Conservation (phyloP, 2,113 vertebrate species). For the Festucalex cinctus region DNA sequence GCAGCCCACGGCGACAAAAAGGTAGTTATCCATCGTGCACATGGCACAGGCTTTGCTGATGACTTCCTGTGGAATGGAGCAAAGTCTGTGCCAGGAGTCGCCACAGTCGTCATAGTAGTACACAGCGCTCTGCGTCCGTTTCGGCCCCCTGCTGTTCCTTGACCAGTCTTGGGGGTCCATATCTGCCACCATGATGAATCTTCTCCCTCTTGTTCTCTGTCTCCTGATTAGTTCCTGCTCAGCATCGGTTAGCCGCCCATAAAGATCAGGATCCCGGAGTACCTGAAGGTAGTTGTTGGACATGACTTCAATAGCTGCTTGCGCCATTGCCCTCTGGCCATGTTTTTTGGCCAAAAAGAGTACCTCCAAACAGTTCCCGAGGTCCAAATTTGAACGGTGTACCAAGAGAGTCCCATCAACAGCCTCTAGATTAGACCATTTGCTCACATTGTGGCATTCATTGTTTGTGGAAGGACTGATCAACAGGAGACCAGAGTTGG, state of each 20-base stretch:
- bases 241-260: slow-evolving; percentile 71
- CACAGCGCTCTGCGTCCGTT: slow-evolving; percentile 67
- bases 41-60: slow-evolving; percentile 80
- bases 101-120: slow-evolving; percentile 80
- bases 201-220: slow-evolving; percentile 72
- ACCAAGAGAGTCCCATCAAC: slow-evolving; percentile 56
- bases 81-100: slow-evolving; percentile 79
- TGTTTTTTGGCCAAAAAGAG: slow-evolving; percentile 78
- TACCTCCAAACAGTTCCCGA: slow-evolving; percentile 85
- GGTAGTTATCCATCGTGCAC: slow-evolving; percentile 91
- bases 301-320: slow-evolving; percentile 82
- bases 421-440: slow-evolving; percentile 36
- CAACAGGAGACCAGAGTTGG: slow-evolving; percentile 5
- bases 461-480: slow-evolving; percentile 25
- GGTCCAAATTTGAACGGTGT: slow-evolving; percentile 64
- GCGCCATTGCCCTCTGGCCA: slow-evolving; percentile 61
- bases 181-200: slow-evolving; percentile 76
- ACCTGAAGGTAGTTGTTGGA: slow-evolving; percentile 89
- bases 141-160: slow-evolving; percentile 23
- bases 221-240: slow-evolving; percentile 82
- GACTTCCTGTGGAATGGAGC: slow-evolving; percentile 76
- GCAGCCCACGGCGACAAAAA: slow-evolving; percentile 86
- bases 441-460: background rate
- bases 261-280: slow-evolving; percentile 77
- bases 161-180: slow-evolving; percentile 70